Evolutionary conservation across 2,888 invertebrate genomes (phyloP), one percentile per base, ranked within the genome.

Genomic region (Chrysolina haemoptera): DNA sequence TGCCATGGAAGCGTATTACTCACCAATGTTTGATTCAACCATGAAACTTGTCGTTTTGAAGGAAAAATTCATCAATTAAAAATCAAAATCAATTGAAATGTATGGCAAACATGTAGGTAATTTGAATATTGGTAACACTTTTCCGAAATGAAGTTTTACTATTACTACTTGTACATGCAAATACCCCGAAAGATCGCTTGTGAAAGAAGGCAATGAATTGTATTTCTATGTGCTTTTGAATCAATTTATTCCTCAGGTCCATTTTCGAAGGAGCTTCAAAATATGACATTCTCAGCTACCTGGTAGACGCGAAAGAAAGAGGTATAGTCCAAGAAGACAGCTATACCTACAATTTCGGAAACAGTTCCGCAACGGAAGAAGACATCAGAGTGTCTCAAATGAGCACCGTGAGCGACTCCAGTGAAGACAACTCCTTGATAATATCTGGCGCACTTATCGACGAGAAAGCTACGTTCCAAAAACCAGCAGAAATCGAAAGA

Each of bases 221-320:
- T 35, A 35, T 35, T 8, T 6, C 35, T 4, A 35, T 8, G 5
- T 35, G 4, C 35, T 35, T 35, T 35, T 35, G 3, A 0, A 35
- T 35, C 8, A 6, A 20, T 12, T 18, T 20, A 67, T 71, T 20
- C 83, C 84, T 62, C 73, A 88, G 88, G 78, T 93, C 93, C 64
- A 94, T 94, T 84, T 94, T 95, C 88, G 92, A 94, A 88, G 93
- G 95, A 67, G 94, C 94, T 73, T 95, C 96, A 14, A 96, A 96
- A 86, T 96, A 96, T 83, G 96, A 97, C 84, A 95, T 97, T 82
- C 90, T 97, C 67, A 96, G 95, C 75, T 97, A 96, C 85, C 89
- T 97, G 78, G 96, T 96, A 75, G 96, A 96, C 86, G 95, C 96
- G 75, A 94, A 95, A 88, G 94, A 94, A 87, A 90, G 94, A 77